These are phyloP conservation scores for Yponomeuta malinellus DNA, from an alignment of 2,888 invertebrate genomes.

Conservation along the genomic window DNA sequence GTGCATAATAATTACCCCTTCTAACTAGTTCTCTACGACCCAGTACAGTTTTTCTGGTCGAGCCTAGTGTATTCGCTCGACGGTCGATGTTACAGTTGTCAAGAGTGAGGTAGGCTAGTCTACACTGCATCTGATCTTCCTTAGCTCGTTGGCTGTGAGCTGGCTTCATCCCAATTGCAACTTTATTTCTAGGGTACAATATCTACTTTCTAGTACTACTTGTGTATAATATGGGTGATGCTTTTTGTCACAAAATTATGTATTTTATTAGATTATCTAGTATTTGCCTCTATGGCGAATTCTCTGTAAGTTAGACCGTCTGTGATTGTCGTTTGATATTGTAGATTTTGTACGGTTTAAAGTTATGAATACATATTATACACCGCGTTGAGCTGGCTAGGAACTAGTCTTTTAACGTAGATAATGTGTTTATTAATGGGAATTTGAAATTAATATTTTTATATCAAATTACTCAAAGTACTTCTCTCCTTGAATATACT, in stretches of 20 bases:
- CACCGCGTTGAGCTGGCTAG: neutral
- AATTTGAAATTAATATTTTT: neutral
- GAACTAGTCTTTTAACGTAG: neutral
- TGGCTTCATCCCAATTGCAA: neutral
- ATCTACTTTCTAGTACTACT: neutral
- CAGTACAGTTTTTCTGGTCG: no score
- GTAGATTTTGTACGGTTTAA: neutral
- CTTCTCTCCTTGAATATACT: neutral
- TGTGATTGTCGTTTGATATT: conserved; percentile 1
- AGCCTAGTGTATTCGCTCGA: no score
- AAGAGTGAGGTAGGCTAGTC: neutral
- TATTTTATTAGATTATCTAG: neutral
- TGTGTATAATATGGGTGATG: neutral
- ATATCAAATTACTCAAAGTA: neutral
- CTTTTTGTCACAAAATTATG: neutral
- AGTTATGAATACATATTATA: neutral
- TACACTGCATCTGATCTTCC: neutral
- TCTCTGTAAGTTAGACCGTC: neutral
- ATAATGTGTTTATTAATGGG: neutral
- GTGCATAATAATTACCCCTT: no score
- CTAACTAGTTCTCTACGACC: no score
- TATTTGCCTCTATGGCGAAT: neutral
- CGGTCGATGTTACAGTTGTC: neutral
- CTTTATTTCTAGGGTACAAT: neutral
- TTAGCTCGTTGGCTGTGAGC: neutral